A percentile compares a stretch with the other conserved stretches of the same genome.
phyloP scores from a whole-genome alignment of 1,140 invertebrate genomes.

The Pachypeltis micranthus region DNA sequence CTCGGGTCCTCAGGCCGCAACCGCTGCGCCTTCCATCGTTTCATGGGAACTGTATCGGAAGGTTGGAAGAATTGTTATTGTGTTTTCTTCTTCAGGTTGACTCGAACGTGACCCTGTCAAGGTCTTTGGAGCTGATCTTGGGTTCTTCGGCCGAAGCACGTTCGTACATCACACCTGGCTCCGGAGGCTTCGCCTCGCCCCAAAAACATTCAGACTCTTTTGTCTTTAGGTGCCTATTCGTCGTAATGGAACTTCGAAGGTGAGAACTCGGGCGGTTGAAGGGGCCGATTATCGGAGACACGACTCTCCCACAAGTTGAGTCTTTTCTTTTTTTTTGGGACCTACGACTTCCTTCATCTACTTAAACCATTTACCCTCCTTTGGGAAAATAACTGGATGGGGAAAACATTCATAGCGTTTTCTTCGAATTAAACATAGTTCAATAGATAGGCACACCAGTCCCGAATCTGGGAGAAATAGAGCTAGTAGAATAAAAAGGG shows the following conservation, averaged over 20 bases:
- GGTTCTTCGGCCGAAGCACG: neutral
- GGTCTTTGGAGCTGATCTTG: neutral
- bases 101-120: neutral
- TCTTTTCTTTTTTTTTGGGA: neutral
- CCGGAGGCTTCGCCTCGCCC: neutral
- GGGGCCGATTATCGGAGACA: neutral
- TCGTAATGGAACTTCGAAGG: neutral
- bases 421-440: no score
- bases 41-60: neutral
- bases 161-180: neutral
- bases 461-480: no score
- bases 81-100: neutral
- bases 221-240: neutral
- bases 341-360: neutral
- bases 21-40: no score
- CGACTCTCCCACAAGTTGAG: neutral
- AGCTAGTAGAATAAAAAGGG: no score
- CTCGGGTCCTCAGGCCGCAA: no score
- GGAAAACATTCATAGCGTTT: no score
- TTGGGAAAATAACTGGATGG: no score
- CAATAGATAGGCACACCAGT: no score
- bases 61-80: neutral
- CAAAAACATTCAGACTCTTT: neutral
- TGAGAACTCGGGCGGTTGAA: neutral
- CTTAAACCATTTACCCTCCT: no score